These are phyloP conservation scores for Alouatta palliata DNA, from an alignment of 2,113 vertebrate genomes.

Conservation along the genomic window DNA sequence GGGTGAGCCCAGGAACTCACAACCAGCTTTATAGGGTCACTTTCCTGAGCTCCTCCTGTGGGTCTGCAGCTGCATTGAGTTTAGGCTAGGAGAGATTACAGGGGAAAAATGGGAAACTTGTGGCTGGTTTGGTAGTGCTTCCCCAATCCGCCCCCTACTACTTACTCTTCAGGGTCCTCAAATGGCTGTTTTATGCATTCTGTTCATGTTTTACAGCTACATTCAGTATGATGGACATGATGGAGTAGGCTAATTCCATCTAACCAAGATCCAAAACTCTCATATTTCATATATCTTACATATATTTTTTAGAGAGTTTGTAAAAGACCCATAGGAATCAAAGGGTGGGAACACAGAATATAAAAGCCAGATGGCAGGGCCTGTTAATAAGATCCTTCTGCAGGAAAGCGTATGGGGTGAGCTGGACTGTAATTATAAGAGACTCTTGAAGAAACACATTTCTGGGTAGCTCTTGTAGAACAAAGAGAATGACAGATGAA, in stretches of 20 bases:
- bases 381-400: background rate
- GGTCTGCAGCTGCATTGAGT: background rate
- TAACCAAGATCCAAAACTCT: background rate
- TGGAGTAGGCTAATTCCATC: background rate
- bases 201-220: background rate
- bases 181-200: background rate
- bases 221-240: background rate
- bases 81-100: background rate
- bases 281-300: background rate
- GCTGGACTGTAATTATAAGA: background rate
- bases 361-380: background rate
- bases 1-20: background rate
- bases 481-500: background rate
- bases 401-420: background rate
- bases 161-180: background rate
- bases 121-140: background rate
- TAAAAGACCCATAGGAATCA: background rate
- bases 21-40: background rate
- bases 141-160: background rate
- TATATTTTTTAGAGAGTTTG: background rate
- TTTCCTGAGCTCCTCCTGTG: background rate
- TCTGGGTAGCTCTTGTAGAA: background rate
- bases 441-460: background rate
- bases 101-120: background rate
- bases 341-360: background rate